These are phyloP conservation scores for Leptodactylus fuscus DNA, from an alignment of 2,113 vertebrate species.

Conservation along the genomic window DNA sequence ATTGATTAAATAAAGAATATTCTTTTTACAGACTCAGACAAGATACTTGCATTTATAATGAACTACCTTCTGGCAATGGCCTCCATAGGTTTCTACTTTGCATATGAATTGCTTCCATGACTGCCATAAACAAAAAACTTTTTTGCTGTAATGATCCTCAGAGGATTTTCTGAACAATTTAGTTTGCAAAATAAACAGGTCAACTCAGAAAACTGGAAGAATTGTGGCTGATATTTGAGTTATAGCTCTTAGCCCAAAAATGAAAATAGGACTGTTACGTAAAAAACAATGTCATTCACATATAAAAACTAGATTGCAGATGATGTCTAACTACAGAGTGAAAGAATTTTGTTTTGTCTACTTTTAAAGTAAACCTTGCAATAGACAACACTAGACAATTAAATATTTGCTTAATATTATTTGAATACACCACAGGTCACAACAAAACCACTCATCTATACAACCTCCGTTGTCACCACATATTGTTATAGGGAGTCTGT, in stretches of 20 bases:
- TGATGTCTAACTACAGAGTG: no score
- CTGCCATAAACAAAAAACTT: slow-evolving; percentile 56
- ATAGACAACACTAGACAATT: no score
- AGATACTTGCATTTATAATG: slow-evolving; percentile 58
- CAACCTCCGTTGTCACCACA: no score
- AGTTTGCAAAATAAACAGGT: slow-evolving; percentile 58
- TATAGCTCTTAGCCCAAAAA: slow-evolving; percentile 29
- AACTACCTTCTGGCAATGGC: slow-evolving; percentile 57
- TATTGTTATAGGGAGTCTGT: no score
- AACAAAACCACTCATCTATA: no score
- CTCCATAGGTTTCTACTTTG: slow-evolving; percentile 57
- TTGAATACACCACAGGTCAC: no score
- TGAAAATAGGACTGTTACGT: no score
- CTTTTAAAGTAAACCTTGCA: no score
- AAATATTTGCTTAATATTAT: no score
- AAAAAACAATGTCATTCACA: no score
- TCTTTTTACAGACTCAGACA: slow-evolving; percentile 46
- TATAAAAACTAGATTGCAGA: no score
- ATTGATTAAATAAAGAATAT: slow-evolving; percentile 43
- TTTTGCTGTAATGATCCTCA: slow-evolving; percentile 48
- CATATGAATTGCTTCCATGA: slow-evolving; percentile 57
- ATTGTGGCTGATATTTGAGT: slow-evolving; percentile 23
- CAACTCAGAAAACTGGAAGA: slow-evolving; percentile 26
- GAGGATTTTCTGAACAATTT: slow-evolving; percentile 58
- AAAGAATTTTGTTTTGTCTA: no score